These are phyloP conservation scores for Microcebus murinus DNA, from an alignment of 2,113 vertebrate genomes.

Conservation along the genomic window DNA sequence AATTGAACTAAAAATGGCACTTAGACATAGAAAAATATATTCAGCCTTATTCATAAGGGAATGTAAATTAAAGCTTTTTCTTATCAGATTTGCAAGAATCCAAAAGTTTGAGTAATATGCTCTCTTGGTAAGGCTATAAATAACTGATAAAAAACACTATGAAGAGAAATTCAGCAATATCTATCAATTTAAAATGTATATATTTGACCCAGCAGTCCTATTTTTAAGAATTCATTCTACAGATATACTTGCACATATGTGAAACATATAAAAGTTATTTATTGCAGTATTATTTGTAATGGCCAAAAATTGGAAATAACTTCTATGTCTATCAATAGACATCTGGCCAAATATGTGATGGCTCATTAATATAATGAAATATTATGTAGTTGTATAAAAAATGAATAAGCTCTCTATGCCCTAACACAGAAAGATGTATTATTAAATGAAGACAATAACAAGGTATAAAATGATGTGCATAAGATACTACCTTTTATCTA, in stretches of 20 bases:
- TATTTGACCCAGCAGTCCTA: neutral
- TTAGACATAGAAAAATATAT: neutral
- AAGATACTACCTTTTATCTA: neutral
- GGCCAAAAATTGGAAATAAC: neutral
- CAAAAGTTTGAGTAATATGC: neutral
- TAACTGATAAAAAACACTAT: neutral
- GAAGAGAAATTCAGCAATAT: neutral
- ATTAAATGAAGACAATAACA: neutral
- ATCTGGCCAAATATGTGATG: neutral
- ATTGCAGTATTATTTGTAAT: neutral
- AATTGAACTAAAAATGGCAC: neutral
- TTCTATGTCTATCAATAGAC: neutral
- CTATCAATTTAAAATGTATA: neutral
- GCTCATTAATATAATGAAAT: neutral
- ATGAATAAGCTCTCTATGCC: neutral
- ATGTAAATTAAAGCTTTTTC: slow-evolving; percentile 2
- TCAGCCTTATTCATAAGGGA: neutral
- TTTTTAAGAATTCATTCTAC: neutral
- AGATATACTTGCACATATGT: neutral
- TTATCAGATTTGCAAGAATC: neutral
- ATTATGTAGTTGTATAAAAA: neutral
- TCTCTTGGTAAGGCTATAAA: neutral
- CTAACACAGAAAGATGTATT: neutral
- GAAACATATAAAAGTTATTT: neutral
- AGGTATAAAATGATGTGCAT: neutral